Percentiles rank a stretch among this genome's conserved stretches.
Conservation (phyloP, 2,888 invertebrate species). For the Hemaris fuciformis region DNA sequence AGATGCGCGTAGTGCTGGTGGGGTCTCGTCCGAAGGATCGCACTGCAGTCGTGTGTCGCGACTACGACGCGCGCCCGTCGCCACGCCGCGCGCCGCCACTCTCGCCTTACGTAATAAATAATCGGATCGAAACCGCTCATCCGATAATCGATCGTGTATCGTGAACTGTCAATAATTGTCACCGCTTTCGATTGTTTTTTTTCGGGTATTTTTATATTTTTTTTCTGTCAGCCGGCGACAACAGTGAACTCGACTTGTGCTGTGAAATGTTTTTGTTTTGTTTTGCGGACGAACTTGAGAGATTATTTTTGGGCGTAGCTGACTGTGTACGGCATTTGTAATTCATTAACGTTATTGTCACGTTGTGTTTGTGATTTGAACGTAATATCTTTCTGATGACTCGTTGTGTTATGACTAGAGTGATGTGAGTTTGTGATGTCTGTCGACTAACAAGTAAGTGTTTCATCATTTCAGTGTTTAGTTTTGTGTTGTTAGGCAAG, state of each 20-base stretch:
- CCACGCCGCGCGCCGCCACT: constrained; percentile 49
- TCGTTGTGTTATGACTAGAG: constrained; percentile 54
- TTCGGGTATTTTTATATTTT: constrained; percentile 44
- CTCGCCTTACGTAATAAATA: constrained; percentile 75
- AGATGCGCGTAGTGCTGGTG: constrained; percentile 84
- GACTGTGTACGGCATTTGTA: constrained; percentile 8
- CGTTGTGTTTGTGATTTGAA: constrained; percentile 41
- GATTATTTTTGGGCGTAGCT: constrained; percentile 13
- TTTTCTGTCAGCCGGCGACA: constrained; percentile 43
- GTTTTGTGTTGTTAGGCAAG: background rate
- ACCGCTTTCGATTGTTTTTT: background rate
- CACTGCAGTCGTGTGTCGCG: constrained; percentile 81
- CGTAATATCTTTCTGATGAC: constrained; percentile 30
- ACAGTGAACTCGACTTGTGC: constrained; percentile 7
- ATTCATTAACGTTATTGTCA: constrained; percentile 10
- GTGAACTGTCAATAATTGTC: constrained; percentile 50
- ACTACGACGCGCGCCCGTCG: constrained; percentile 72
- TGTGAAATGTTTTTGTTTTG: constrained; percentile 36
- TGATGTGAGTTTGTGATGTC: constrained; percentile 42
- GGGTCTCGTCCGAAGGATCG: constrained; percentile 82
- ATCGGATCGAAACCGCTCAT: constrained; percentile 65
- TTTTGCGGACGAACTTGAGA: constrained; percentile 47
- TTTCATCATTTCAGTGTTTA: background rate
- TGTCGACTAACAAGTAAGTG: constrained; percentile 53
- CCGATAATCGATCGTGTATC: constrained; percentile 76